Conservation (phyloP, 2,797 vertebrate species). For the Anabas testudineus region DNA sequence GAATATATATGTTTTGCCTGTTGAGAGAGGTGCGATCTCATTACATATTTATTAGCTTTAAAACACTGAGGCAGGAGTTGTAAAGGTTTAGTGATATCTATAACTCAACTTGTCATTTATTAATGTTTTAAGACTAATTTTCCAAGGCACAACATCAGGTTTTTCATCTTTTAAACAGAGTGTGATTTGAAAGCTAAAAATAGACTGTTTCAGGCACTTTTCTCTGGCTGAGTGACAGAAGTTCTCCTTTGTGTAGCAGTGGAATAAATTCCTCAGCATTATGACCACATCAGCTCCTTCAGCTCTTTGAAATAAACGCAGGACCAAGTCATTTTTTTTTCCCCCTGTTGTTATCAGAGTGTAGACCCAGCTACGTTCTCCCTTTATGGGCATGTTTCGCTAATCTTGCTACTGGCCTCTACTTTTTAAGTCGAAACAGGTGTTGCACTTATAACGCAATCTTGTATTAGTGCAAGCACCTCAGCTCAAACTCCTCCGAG, state of each 20-base stretch:
- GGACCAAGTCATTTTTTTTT: constrained; percentile 38
- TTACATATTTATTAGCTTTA: constrained; percentile 49
- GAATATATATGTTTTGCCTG: constrained; percentile 30
- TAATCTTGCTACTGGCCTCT: constrained; percentile 82
- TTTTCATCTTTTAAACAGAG: constrained; percentile 27
- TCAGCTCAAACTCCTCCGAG: constrained; percentile 61
- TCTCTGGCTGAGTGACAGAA: constrained; percentile 54
- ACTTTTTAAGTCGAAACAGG: constrained; percentile 84
- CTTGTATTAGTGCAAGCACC: constrained; percentile 66
- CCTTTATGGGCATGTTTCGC: constrained; percentile 87
- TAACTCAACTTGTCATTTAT: constrained; percentile 43
- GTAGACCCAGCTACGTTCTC: constrained; percentile 76
- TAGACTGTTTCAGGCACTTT: constrained; percentile 58
- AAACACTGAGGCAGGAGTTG: constrained; percentile 21
- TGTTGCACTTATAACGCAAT: constrained; percentile 75
- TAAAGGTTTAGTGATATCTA: constrained; percentile 46
- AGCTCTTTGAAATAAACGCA: constrained; percentile 73
- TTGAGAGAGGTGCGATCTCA: constrained; percentile 41
- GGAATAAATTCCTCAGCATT: constrained; percentile 76
- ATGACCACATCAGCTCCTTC: constrained; percentile 76
- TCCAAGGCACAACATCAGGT: constrained; percentile 35
- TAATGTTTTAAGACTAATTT: constrained; percentile 35
- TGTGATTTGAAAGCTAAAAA: constrained; percentile 65
- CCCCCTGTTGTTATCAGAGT: constrained; percentile 74
- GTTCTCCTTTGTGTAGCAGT: constrained; percentile 50